Conservation (phyloP, 2,113 vertebrate genomes). For the Pogonocichla stellata region DNA sequence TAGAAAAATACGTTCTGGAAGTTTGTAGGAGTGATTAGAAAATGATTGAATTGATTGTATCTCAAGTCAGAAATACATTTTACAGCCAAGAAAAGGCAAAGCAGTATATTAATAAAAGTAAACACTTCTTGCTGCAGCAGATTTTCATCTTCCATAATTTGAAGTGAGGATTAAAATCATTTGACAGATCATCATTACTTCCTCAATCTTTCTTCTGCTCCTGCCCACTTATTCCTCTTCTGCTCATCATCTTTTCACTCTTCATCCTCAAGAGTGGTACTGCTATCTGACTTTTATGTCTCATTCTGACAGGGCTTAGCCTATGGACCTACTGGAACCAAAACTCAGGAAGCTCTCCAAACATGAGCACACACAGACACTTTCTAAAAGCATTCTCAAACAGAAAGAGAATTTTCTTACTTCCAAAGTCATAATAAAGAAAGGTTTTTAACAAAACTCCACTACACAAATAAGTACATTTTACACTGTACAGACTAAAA, state of each 20-base stretch:
- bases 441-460: neutral
- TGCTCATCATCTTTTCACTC: neutral
- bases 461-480: neutral
- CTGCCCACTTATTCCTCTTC: neutral
- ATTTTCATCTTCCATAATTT: neutral
- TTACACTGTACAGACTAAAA: neutral
- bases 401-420: neutral
- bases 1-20: neutral
- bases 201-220: neutral
- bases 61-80: neutral
- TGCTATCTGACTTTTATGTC: neutral
- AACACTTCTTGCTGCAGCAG: neutral
- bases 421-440: neutral
- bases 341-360: neutral
- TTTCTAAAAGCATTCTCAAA: neutral
- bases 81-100: neutral
- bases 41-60: neutral
- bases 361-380: neutral
- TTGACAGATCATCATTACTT: neutral
- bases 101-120: neutral
- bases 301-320: neutral
- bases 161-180: neutral
- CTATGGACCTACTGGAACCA: neutral
- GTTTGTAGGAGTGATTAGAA: neutral
- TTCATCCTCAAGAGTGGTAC: neutral